A percentile compares a stretch with the other conserved stretches of the same genome.
These are phyloP conservation scores for Apodemia hepburni DNA, from an alignment of 2,888 invertebrate species.

Conservation along the genomic window DNA sequence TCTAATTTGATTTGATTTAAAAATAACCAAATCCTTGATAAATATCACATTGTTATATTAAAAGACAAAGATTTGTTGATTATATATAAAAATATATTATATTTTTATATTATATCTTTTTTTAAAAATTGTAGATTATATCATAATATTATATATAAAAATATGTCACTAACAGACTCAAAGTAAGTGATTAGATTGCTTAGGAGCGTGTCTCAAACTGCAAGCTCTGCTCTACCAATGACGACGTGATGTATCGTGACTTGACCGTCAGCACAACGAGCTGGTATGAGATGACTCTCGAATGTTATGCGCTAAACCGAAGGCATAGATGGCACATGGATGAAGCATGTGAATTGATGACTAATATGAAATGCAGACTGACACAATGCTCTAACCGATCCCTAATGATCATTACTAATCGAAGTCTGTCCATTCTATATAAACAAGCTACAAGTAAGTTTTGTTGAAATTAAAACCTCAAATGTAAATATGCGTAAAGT, in stretches of 20 bases:
- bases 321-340: conserved; percentile 62
- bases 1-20: conserved; percentile 37
- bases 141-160: too few relatives aligned
- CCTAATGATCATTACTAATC: conserved; percentile 59
- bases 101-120: too few relatives aligned
- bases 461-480: neutral
- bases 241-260: conserved; percentile 38
- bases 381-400: conserved; percentile 60
- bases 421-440: conserved; percentile 19
- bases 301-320: conserved; percentile 30
- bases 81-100: neutral
- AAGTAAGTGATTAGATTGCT: conserved; percentile 49
- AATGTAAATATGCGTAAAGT: too few relatives aligned
- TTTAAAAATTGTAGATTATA: too few relatives aligned
- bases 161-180: conserved; percentile 20
- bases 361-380: conserved; percentile 44
- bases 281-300: conserved; percentile 42
- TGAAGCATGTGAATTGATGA: conserved; percentile 43
- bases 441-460: conserved; percentile 2
- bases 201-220: conserved; percentile 62
- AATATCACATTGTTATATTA: conserved; percentile 9
- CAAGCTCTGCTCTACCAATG: conserved; percentile 58
- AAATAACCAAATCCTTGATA: conserved; percentile 6
- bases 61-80: neutral
- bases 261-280: conserved; percentile 45